These are phyloP conservation scores for Petrocephalus zakoni DNA, from an alignment of 2,113 vertebrate species.

Conservation along the genomic window DNA sequence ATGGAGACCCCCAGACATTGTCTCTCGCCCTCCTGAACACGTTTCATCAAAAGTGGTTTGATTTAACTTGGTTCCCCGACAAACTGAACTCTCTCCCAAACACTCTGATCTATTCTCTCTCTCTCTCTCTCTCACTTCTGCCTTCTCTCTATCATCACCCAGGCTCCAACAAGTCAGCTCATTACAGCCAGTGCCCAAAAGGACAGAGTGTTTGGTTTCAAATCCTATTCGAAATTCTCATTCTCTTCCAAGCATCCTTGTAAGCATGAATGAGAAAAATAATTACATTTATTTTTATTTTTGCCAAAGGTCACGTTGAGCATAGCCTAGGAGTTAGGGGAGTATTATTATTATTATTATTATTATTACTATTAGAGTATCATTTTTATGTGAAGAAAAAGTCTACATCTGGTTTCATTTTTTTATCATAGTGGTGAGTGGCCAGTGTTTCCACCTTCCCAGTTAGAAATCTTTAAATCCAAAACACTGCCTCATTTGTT, in stretches of 20 bases:
- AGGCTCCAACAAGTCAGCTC: neutral
- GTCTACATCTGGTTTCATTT: neutral
- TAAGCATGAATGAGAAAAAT: neutral
- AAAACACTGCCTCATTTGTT: neutral
- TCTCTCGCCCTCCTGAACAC: neutral
- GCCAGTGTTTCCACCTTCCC: neutral
- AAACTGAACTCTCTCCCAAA: neutral
- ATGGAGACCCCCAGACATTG: neutral
- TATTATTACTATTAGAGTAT: neutral
- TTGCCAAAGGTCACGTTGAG: neutral
- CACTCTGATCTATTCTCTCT: neutral
- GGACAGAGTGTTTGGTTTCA: neutral
- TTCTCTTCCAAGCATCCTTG: neutral
- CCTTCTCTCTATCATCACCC: slow-evolving; percentile 22
- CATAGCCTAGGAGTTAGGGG: neutral
- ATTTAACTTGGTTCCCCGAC: neutral
- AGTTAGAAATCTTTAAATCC: neutral
- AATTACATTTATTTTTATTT: neutral
- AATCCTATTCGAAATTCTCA: neutral
- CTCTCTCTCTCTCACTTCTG: neutral
- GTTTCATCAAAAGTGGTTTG: neutral
- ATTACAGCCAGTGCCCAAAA: neutral
- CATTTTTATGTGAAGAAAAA: neutral
- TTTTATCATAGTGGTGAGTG: neutral
- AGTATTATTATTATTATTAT: neutral